Percentiles rank a stretch among this genome's conserved stretches.
Conservation (phyloP, 1,140 invertebrate genomes). For the Muscidifurax raptorellus region DNA sequence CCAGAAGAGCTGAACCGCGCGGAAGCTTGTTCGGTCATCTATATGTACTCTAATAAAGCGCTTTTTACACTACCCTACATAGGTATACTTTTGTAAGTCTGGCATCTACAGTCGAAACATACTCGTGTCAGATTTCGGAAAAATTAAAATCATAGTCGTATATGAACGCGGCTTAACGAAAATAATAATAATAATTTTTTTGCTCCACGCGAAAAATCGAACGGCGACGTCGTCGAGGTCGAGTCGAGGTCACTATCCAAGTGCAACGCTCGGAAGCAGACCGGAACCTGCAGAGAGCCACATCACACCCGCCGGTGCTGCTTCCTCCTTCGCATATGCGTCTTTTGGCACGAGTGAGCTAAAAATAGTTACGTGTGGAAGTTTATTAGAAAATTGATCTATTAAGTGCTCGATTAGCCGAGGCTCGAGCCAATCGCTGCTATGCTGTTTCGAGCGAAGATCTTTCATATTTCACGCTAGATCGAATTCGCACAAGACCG, state of each 20-base stretch:
- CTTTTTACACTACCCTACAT: too few species aligned
- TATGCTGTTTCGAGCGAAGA: too few species aligned
- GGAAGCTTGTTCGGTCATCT: too few species aligned
- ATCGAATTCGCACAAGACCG: too few species aligned
- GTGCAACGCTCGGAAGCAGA: slow-evolving; percentile 52
- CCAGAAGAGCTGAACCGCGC: neutral
- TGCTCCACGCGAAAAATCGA: neutral
- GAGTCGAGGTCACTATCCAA: slow-evolving; percentile 43
- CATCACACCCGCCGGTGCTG: too few species aligned
- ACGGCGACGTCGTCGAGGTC: neutral
- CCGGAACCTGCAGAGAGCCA: slow-evolving; percentile 34
- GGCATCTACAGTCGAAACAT: neutral
- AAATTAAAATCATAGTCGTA: neutral
- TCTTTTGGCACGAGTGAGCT: neutral
- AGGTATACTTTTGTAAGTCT: neutral
- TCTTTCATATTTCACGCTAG: neutral
- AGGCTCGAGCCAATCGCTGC: neutral
- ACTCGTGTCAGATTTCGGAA: slow-evolving; percentile 10
- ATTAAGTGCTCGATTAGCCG: slow-evolving; percentile 35
- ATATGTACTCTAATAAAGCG: neutral
- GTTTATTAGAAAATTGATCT: slow-evolving; percentile 46
- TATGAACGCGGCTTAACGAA: neutral
- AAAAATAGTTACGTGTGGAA: slow-evolving; percentile 38
- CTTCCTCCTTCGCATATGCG: slow-evolving; percentile 31
- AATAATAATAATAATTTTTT: neutral